Conservation (phyloP, 2,797 vertebrate species). For the Sebastes taczanowskii region DNA sequence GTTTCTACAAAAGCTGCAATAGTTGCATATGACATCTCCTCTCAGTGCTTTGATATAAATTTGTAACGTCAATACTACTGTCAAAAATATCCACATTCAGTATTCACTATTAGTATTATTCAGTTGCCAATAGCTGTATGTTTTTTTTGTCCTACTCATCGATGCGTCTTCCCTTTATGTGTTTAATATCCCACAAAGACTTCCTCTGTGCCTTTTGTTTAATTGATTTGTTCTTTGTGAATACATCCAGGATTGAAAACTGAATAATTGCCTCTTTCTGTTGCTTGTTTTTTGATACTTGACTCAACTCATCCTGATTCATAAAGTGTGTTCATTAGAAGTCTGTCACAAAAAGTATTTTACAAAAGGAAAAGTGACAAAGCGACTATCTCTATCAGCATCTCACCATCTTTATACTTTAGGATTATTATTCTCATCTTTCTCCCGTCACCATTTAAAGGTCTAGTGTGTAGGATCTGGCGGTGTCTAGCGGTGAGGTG, state of each 20-base stretch:
- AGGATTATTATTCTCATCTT: neutral
- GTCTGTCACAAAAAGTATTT: slow-evolving; percentile 15
- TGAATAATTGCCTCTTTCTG: slow-evolving; percentile 28
- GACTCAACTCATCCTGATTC: slow-evolving; percentile 10
- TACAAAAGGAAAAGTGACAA: slow-evolving; percentile 15
- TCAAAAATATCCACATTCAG: slow-evolving; percentile 30
- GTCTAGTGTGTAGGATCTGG: neutral
- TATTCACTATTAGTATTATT: slow-evolving; percentile 29
- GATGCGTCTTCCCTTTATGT: slow-evolving; percentile 4
- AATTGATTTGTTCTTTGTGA: slow-evolving; percentile 40
- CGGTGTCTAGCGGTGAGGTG: neutral
- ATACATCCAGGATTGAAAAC: slow-evolving; percentile 34
- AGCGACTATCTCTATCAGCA: slow-evolving; percentile 11
- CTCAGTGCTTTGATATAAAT: slow-evolving; percentile 37
- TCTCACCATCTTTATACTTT: slow-evolving; percentile 4
- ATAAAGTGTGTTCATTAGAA: slow-evolving; percentile 9
- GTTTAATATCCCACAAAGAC: slow-evolving; percentile 31
- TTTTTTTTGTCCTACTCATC: slow-evolving; percentile 11
- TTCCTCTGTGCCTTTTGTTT: slow-evolving; percentile 28
- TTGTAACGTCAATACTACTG: slow-evolving; percentile 38
- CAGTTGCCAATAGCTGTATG: slow-evolving; percentile 24
- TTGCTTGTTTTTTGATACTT: slow-evolving; percentile 13
- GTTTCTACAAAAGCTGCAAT: slow-evolving; percentile 34
- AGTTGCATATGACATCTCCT: slow-evolving; percentile 25
- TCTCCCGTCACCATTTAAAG: neutral